Percentiles rank a stretch among this genome's conserved stretches.
phyloP scores from a whole-genome alignment of 2,888 invertebrate genomes.

The Calameuta pallipes region DNA sequence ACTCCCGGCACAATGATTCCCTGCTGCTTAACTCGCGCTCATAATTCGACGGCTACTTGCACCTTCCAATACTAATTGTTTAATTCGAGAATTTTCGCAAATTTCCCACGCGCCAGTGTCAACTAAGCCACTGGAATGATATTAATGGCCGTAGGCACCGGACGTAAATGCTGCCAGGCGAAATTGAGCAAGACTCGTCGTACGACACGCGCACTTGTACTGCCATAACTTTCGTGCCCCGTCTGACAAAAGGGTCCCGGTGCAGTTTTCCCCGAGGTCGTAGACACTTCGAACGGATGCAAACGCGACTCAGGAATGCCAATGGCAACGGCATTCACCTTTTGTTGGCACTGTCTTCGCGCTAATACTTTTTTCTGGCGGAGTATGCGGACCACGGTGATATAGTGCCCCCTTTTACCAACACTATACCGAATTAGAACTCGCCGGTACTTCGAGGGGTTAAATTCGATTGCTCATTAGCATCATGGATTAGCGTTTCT shows the following conservation, averaged over 20 bases:
- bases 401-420: not conserved
- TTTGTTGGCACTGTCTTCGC: constrained; percentile 35
- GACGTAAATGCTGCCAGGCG: not conserved
- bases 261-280: not conserved
- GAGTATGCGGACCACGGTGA: constrained; percentile 23
- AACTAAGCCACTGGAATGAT: not conserved
- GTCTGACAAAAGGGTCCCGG: not conserved
- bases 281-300: not conserved
- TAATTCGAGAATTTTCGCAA: not conserved
- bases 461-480: too few relatives aligned
- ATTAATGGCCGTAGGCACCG: not conserved
- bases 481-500: too few relatives aligned
- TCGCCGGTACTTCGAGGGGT: too few relatives aligned
- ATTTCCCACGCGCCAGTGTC: not conserved
- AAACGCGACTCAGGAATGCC: constrained; percentile 24
- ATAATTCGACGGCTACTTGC: not conserved
- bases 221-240: not conserved
- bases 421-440: not conserved
- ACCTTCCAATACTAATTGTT: not conserved
- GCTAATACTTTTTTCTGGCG: constrained; percentile 35
- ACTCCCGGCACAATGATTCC: not conserved
- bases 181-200: not conserved
- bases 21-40: not conserved
- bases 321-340: constrained; percentile 26
- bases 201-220: not conserved